Percentiles rank a stretch among this genome's conserved stretches.
phyloP scores from a whole-genome alignment of 2,797 vertebrate genomes.

The Catostomus latipinnis region DNA sequence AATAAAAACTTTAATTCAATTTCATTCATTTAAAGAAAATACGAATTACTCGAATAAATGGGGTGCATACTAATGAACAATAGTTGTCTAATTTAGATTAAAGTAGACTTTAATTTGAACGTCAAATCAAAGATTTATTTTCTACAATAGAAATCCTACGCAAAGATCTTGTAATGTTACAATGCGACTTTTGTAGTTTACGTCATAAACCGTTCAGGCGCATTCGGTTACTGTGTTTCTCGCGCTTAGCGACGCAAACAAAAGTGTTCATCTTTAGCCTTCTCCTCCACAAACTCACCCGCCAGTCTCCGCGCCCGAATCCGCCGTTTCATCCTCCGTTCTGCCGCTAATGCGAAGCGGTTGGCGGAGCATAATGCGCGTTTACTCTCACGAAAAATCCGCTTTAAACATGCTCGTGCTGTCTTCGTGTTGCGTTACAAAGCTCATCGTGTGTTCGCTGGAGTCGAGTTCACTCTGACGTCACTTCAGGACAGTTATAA shows the following conservation, averaged over 20 bases:
- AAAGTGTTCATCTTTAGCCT: conserved; percentile 22
- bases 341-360: conserved; percentile 45
- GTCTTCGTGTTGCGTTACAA: conserved; percentile 9
- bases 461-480: conserved; percentile 25
- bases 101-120: too few relatives aligned
- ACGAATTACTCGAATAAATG: too few relatives aligned
- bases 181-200: neutral
- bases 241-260: conserved; percentile 62
- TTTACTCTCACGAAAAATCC: neutral
- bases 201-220: neutral
- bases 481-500: conserved; percentile 13
- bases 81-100: neutral
- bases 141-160: neutral
- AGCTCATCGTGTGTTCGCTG: neutral
- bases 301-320: conserved; percentile 75
- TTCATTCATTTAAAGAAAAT: neutral
- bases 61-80: neutral
- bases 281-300: conserved; percentile 71
- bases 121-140: neutral
- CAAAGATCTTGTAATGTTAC: conserved; percentile 3
- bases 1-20: neutral
- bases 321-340: conserved; percentile 69
- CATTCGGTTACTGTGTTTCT: neutral
- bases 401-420: conserved; percentile 11
- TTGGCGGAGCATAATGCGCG: conserved; percentile 62